A percentile compares a stretch with the other conserved stretches of the same genome.
These are phyloP conservation scores for Neodontobutis hainanensis DNA, from an alignment of 2,113 vertebrate genomes.

Conservation along the genomic window DNA sequence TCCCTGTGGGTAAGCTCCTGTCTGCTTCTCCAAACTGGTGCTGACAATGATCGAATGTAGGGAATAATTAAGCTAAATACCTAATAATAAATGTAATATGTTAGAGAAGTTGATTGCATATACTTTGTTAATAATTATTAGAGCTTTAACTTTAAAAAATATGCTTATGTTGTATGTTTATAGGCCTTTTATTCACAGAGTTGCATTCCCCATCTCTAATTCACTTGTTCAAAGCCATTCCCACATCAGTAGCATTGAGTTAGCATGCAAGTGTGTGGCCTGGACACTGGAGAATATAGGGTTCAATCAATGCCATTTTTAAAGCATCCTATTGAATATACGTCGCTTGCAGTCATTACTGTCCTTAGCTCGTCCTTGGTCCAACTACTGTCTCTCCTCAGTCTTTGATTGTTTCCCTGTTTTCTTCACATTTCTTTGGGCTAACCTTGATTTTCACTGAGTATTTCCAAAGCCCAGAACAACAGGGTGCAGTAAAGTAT, in stretches of 20 bases:
- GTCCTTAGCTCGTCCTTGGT: constrained; percentile 2
- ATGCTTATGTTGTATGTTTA: background rate
- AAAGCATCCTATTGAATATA: background rate
- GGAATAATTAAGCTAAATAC: no score
- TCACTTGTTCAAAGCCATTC: constrained; percentile 5
- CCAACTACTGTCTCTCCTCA: background rate
- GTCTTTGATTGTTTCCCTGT: constrained; percentile 16
- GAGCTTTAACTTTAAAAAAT: background rate
- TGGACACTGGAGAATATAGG: background rate
- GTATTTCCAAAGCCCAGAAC: constrained; percentile 11
- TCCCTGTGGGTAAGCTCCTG: no score
- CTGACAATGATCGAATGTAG: no score
- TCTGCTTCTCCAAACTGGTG: no score
- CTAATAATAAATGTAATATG: no score
- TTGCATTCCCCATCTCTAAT: background rate
- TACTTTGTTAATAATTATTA: no score
- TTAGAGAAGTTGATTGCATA: no score
- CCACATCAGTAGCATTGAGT: background rate
- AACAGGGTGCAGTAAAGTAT: constrained; percentile 16
- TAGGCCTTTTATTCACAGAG: background rate
- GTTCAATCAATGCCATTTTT: background rate
- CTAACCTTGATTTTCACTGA: constrained; percentile 22
- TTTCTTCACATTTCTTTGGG: constrained; percentile 12
- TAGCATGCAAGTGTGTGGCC: background rate
- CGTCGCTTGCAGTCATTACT: background rate